A percentile compares a stretch with the other conserved stretches of the same genome.
Conservation (phyloP, 2,797 vertebrate species). For the Lateolabrax maculatus region DNA sequence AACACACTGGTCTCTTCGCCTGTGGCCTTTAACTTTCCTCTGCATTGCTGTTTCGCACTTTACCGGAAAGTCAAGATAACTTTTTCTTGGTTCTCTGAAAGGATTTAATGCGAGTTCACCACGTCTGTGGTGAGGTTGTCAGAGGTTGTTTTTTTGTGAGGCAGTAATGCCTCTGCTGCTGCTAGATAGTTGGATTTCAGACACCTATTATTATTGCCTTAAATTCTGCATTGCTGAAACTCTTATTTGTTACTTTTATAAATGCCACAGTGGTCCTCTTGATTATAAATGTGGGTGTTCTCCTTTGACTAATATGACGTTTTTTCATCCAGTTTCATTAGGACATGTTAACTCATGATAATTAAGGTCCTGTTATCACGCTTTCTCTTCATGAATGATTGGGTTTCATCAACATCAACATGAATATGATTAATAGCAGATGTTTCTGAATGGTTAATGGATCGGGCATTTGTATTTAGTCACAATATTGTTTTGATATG, state of each 20-base stretch:
- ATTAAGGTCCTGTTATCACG: slow-evolving; percentile 59
- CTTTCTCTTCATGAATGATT: slow-evolving; percentile 58
- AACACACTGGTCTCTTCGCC: slow-evolving; percentile 14
- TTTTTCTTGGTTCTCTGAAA: slow-evolving; percentile 22
- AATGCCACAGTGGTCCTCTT: slow-evolving; percentile 12
- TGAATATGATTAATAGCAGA: slow-evolving; percentile 57
- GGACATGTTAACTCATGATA: slow-evolving; percentile 62
- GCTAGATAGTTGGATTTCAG: slow-evolving; percentile 15
- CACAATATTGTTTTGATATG: slow-evolving; percentile 14
- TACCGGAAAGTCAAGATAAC: slow-evolving; percentile 10
- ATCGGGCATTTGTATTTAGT: background rate
- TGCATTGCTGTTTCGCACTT: slow-evolving; percentile 17
- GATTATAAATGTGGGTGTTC: slow-evolving; percentile 52
- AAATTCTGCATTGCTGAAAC: background rate
- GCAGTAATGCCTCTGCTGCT: slow-evolving; percentile 1
- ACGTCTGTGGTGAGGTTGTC: slow-evolving; percentile 22
- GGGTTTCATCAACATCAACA: slow-evolving; percentile 64
- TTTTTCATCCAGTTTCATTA: slow-evolving; percentile 55
- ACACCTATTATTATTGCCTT: slow-evolving; percentile 7
- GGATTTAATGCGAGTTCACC: slow-evolving; percentile 14
- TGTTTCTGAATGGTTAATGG: slow-evolving; percentile 63
- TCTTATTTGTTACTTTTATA: slow-evolving; percentile 34
- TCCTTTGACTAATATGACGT: slow-evolving; percentile 45
- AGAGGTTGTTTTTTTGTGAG: slow-evolving; percentile 11
- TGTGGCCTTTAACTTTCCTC: slow-evolving; percentile 14